A percentile compares a stretch with the other conserved stretches of the same genome.
Conservation (phyloP, 2,797 vertebrate genomes). For the Myotis daubentonii region DNA sequence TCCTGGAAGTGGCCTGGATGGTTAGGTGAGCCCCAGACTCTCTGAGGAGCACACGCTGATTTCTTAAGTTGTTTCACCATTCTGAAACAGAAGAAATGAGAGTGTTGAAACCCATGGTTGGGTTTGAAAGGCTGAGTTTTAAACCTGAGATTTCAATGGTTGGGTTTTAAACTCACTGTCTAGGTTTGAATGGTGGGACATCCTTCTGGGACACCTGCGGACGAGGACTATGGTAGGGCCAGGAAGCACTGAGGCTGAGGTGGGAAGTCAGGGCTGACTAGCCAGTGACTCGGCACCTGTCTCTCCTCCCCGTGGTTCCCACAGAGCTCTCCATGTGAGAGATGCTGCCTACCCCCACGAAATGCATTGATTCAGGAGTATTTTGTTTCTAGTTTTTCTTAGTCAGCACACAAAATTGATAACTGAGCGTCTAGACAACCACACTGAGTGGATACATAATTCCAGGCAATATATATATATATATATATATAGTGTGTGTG, state of each 20-base stretch:
- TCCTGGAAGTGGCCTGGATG: not conserved
- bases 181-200: not conserved
- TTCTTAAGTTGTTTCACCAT: not conserved
- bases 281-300: not conserved
- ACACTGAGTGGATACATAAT: not conserved
- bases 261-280: not conserved
- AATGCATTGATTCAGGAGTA: not conserved
- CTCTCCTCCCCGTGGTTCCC: not conserved
- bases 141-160: not conserved
- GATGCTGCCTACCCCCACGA: not conserved
- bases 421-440: slow-evolving; percentile 40
- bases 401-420: slow-evolving; percentile 47
- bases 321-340: rapidly evolving
- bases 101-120: not conserved
- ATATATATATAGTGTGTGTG: too few species aligned
- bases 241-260: not conserved
- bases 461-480: not conserved
- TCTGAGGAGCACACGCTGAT: not conserved
- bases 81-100: not conserved
- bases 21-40: not conserved
- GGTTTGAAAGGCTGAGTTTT: not conserved
- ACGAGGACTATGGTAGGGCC: not conserved
- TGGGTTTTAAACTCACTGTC: not conserved
- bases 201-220: not conserved
- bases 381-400: not conserved